Conservation (phyloP, 2,888 invertebrate species). For the Loripinus fragilis region DNA sequence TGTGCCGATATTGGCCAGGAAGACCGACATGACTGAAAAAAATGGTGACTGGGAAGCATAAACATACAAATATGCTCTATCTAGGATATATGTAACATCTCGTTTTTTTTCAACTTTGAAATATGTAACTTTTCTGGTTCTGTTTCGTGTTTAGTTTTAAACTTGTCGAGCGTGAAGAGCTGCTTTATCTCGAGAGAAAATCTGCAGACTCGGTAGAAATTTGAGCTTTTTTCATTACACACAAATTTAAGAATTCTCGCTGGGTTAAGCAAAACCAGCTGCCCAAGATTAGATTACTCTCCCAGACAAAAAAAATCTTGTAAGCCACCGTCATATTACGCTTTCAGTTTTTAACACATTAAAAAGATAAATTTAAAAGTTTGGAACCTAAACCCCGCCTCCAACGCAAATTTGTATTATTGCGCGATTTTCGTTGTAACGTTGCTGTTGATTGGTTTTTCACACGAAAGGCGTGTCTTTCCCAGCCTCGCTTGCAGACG, state of each 20-base stretch:
- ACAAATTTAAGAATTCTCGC: constrained; percentile 10
- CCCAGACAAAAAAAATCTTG: constrained; percentile 5
- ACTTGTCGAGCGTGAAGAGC: background rate
- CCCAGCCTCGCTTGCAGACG: constrained; percentile 17
- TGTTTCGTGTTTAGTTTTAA: background rate
- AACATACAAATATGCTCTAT: too few species aligned
- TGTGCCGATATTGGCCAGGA: too few species aligned
- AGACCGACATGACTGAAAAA: too few species aligned
- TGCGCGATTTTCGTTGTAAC: constrained; percentile 34
- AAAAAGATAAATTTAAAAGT: background rate
- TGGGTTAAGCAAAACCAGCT: constrained; percentile 14
- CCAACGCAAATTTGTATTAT: background rate
- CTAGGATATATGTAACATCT: too few species aligned
- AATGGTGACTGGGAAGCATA: too few species aligned
- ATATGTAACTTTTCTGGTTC: background rate
- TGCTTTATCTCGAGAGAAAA: background rate
- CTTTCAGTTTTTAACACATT: background rate
- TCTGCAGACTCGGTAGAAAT: constrained; percentile 15
- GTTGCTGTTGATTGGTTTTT: constrained; percentile 35
- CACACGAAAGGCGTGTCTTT: constrained; percentile 33
- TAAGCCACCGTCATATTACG: constrained; percentile 12
- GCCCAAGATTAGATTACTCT: constrained; percentile 3
- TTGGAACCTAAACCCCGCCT: background rate
- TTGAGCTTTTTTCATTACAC: background rate
- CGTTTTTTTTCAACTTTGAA: too few species aligned